phyloP scores from a whole-genome alignment of 2,113 vertebrate genomes.

The Hipposideros armiger region DNA sequence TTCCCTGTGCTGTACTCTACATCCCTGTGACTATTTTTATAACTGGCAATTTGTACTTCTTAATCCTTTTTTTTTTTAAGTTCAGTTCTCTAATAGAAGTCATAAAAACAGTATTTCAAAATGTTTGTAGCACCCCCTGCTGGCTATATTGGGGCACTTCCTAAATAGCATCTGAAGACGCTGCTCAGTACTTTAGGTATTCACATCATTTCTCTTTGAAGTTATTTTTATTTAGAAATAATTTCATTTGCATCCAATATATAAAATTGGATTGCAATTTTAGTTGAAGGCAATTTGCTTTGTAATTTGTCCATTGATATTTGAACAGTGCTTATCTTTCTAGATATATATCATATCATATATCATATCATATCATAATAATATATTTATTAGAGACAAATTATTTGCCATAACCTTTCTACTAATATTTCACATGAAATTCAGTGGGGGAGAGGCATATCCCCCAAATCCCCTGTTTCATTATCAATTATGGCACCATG shows the following conservation, averaged over 20 bases:
- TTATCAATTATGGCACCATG: not conserved
- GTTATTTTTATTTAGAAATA: constrained; percentile 67
- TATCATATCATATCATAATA: not conserved
- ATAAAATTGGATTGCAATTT: constrained; percentile 18
- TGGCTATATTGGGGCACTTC: constrained; percentile 32
- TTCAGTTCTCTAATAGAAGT: constrained; percentile 17
- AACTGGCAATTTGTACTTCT: not conserved
- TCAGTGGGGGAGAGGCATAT: not conserved
- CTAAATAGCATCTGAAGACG: not conserved
- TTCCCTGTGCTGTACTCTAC: not conserved
- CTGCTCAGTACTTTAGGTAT: not conserved
- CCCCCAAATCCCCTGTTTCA: not conserved
- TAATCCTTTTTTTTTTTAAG: not conserved
- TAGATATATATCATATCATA: not conserved
- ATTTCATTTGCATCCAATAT: constrained; percentile 20
- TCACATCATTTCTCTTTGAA: not conserved
- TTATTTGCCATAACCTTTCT: constrained; percentile 35
- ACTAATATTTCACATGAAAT: constrained; percentile 46
- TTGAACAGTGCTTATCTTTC: not conserved
- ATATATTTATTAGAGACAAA: not conserved
- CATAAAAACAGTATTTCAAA: constrained; percentile 51
- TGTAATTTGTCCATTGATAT: constrained; percentile 9
- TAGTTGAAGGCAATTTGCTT: constrained; percentile 45
- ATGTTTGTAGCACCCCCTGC: constrained; percentile 78
- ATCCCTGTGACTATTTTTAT: not conserved